Evolutionary conservation across 2,797 vertebrate species (phyloP).

Genomic region (Thunnus albacares): DNA sequence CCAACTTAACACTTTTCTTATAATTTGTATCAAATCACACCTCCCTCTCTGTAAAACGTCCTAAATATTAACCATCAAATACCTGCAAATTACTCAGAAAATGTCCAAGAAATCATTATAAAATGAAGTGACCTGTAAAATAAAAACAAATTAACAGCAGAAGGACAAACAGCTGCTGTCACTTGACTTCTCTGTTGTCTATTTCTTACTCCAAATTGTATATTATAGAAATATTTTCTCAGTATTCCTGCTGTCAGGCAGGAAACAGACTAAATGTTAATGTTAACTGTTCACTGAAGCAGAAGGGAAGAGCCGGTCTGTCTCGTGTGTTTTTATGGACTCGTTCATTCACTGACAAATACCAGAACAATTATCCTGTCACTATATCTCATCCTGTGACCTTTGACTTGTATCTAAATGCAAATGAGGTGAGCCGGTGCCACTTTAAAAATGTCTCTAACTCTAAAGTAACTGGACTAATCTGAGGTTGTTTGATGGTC

Average conservation of each 20-base stretch:
- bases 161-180: too few species aligned
- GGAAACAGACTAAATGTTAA: not conserved
- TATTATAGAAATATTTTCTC: not conserved
- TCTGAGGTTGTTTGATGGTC: not conserved
- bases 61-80: too few species aligned
- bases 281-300: conserved; percentile 37
- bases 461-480: not conserved
- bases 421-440: conserved; percentile 61
- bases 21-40: too few species aligned
- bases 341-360: conserved; percentile 44
- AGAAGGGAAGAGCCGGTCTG: conserved; percentile 8
- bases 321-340: conserved; percentile 51
- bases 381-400: conserved; percentile 60
- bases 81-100: too few species aligned
- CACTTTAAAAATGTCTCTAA: too few species aligned
- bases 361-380: conserved; percentile 54
- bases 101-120: too few species aligned
- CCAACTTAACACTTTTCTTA: too few species aligned
- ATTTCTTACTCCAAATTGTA: too few species aligned
- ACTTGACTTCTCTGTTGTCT: too few species aligned
- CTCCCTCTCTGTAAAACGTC: too few species aligned
- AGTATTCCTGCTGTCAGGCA: not conserved
- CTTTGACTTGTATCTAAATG: conserved; percentile 80
- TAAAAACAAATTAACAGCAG: too few species aligned
- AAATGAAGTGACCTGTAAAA: too few species aligned